Evolutionary conservation across 2,797 vertebrate genomes (phyloP), one percentile per base, ranked within the genome.

Genomic region (Eulemur coronatus): DNA sequence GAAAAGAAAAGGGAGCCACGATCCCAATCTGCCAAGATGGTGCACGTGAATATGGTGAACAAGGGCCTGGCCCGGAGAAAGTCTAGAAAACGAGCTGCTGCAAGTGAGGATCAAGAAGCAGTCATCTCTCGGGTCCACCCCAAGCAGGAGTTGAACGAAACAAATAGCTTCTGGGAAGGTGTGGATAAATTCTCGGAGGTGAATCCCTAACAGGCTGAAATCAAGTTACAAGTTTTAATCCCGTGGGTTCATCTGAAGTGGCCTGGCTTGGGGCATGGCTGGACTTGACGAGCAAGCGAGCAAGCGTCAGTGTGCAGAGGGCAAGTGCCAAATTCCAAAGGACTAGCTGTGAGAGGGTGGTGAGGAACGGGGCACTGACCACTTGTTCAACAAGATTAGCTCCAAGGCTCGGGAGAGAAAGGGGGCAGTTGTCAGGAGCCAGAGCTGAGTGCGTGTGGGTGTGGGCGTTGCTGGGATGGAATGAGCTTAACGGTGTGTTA

Each of bases 301-400:
- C 75, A 28, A 30, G 38, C 48, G 5, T 26, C 26, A 79, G 35
- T 2, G n/a, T 7, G 3, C 11, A 14, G 38, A 78, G 69, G 79
- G 84, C 73, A 84, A 89, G 70, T 79, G 85, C 7, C 2, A 50
- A 67, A 91, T 95, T 91, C 94, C 79, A n/a, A 30, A 61, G 95
- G 97, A 96, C 97, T 79, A 97, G 86, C 57, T 55, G 14, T 43
- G 69, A 98, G 82, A 97, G 96, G 85, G 94, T 96, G 95, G 76
- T 73, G 94, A 97, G 95, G 70, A 79, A 65, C 0, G 2, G 65
- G 55, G 81, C 67, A 7, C 65, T 24, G 82, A 73, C 72, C 94
- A 97, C 61, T 81, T 95, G 95, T 78, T 92, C n/a, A 1, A 33
- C 2, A 5, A 75, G 85, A 95, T 92, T 57, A 93, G 82, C 41